Base-by-base conservation (phyloP, 2,113 vertebrate species). In the Odontophorus gujanensis region DNA sequence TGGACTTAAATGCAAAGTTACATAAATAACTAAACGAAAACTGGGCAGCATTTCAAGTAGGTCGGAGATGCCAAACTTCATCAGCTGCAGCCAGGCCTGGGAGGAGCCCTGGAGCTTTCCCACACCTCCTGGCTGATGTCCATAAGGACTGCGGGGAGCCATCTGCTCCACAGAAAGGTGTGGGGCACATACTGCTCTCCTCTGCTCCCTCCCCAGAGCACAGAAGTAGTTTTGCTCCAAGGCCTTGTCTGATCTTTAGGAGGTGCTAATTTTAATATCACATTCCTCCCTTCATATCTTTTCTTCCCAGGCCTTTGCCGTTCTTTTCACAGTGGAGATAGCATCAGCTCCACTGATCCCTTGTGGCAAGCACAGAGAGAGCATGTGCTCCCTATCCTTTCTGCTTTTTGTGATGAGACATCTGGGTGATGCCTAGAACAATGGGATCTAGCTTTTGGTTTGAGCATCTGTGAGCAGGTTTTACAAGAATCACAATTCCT, bases 351-450 rank as follows among this genome's bases (percentile, higher is more conserved):
- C 63, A 57, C 42, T 0, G 1, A 58, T n/a, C 38, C 73, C 51
- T 38, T 5, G n/a, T 26, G 72, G 85, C 57, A 72, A 0, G 0
- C 3, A 22, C 0, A 0, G 47, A 81, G 78, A 42, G 2, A 40
- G 36, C 65, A 30, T 0, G 3, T 15, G 43, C 15, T 68, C 67
- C 65, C 34, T 1, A 0, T 24, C 30, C 26, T 62, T 42, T 43
- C 5, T 36, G 40, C 15, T 10, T n/a, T 74, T 57, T 38, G 30
- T 7, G 9, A 51, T 13, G 24, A 76, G 53, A 50, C 28, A 55
- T 12, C 43, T 36, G 92, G 61, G 25, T 5, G 0, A 28, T 53
- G 53, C 65, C 91, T 57, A 40, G 79, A 68, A 87, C 34, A 22
- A 74, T 0, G 3, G 20, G 22, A 40, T 16, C 68, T 32, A 32